Evolutionary conservation across 1,140 invertebrate species (phyloP).

Genomic region (Drosophila triauraria): DNA sequence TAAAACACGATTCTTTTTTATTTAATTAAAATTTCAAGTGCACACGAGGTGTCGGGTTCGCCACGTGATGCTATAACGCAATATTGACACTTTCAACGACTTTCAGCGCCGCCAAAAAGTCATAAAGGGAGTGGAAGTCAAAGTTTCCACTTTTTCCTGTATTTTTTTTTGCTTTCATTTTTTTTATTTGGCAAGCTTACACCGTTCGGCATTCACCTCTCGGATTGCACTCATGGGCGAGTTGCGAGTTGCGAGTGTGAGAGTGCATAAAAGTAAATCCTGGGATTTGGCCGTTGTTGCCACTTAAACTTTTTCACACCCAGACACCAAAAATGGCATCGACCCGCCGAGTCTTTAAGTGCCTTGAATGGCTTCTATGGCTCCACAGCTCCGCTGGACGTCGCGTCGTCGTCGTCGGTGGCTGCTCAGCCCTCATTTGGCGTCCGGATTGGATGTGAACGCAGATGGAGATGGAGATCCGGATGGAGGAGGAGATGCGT

Average conservation of each 20-base stretch:
- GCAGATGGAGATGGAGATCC: background rate
- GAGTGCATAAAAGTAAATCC: slow-evolving; percentile 82
- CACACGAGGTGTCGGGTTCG: slow-evolving; percentile 11
- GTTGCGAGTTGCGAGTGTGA: slow-evolving; percentile 30
- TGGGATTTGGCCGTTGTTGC: slow-evolving; percentile 76
- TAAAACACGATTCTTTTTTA: too few relatives aligned
- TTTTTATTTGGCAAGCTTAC: slow-evolving; percentile 39
- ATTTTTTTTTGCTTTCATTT: background rate
- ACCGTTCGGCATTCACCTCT: slow-evolving; percentile 53
- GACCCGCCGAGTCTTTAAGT: slow-evolving; percentile 71
- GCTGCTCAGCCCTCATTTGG: slow-evolving; percentile 23
- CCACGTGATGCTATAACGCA: slow-evolving; percentile 76
- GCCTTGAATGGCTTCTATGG: slow-evolving; percentile 54
- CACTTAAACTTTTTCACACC: slow-evolving; percentile 84
- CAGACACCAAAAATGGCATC: slow-evolving; percentile 59
- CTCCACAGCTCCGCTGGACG: slow-evolving; percentile 32
- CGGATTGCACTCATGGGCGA: slow-evolving; percentile 66
- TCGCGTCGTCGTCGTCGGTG: slow-evolving; percentile 30
- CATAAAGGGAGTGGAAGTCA: slow-evolving; percentile 73
- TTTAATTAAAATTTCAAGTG: slow-evolving; percentile 4
- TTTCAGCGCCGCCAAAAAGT: slow-evolving; percentile 77
- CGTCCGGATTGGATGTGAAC: slow-evolving; percentile 12
- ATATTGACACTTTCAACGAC: slow-evolving; percentile 84
- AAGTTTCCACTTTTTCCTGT: slow-evolving; percentile 50
- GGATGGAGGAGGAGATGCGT: slow-evolving; percentile 47